Percentiles rank a stretch among this genome's conserved stretches.
Conservation (phyloP, 2,888 invertebrate genomes). For the Tachystola acroxantha region DNA sequence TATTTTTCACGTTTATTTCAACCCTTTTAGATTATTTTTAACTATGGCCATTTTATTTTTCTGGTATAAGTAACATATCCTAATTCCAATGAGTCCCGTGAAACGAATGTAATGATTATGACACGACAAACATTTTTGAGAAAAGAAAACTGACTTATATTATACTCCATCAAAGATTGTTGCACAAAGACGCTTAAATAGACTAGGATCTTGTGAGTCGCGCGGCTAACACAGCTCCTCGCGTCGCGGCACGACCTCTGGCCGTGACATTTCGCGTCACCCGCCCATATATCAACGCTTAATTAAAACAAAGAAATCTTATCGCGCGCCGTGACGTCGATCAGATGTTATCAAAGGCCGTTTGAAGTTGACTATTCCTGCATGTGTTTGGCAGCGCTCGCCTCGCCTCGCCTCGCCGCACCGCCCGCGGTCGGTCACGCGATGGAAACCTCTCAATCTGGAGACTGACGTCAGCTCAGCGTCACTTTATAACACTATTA, state of each 20-base stretch:
- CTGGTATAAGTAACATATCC: too few relatives aligned
- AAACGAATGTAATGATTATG: too few relatives aligned
- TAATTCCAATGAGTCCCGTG: too few relatives aligned
- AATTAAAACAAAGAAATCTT: conserved; percentile 8
- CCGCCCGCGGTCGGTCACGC: conserved; percentile 27
- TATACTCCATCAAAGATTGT: too few relatives aligned
- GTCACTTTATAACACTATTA: conserved; percentile 11
- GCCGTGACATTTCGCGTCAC: conserved; percentile 15
- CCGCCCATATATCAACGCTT: conserved; percentile 8
- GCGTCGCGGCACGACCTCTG: conserved; percentile 11
- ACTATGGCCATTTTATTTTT: too few relatives aligned
- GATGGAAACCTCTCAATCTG: conserved; percentile 20
- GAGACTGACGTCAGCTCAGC: conserved; percentile 27
- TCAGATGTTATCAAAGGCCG: conserved; percentile 9
- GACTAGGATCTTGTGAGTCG: too few relatives aligned
- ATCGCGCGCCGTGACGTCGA: conserved; percentile 8
- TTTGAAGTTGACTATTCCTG: conserved; percentile 4
- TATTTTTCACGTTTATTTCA: too few relatives aligned
- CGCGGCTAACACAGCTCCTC: too few relatives aligned
- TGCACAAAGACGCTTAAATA: too few relatives aligned
- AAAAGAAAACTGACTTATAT: too few relatives aligned
- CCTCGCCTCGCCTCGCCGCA: background rate
- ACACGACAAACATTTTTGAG: too few relatives aligned
- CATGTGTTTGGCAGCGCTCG: background rate
- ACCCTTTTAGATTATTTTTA: too few relatives aligned